Conservation (phyloP, 2,888 invertebrate species). For the Reticulitermes lucifugus region DNA sequence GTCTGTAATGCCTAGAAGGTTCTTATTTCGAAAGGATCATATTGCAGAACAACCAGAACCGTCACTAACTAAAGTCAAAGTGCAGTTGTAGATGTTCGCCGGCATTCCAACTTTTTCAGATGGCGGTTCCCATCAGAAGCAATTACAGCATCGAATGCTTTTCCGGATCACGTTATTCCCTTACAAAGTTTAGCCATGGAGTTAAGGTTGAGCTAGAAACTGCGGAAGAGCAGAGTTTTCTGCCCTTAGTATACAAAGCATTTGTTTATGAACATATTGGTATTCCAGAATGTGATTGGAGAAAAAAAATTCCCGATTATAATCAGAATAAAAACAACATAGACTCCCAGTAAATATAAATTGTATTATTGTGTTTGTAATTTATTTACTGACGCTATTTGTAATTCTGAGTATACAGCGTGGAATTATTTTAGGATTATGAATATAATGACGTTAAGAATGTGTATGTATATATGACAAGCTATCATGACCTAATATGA, state of each 20-base stretch:
- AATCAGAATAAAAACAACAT: too few relatives aligned
- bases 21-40: not conserved
- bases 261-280: not conserved
- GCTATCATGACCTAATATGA: too few relatives aligned
- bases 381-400: not conserved
- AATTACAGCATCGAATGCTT: not conserved
- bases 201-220: not conserved
- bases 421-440: too few relatives aligned
- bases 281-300: not conserved
- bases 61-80: not conserved
- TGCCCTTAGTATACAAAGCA: not conserved
- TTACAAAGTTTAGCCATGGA: not conserved
- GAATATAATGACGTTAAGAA: too few relatives aligned
- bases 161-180: not conserved
- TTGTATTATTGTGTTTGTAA: too few relatives aligned
- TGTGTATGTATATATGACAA: too few relatives aligned
- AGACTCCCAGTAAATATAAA: too few relatives aligned
- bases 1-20: not conserved
- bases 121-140: not conserved
- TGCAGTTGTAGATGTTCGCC: not conserved
- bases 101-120: not conserved
- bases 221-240: not conserved
- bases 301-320: not conserved
- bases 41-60: not conserved
- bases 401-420: not conserved